Evolutionary conservation across 2,797 vertebrate species (phyloP), one percentile per base, ranked within the genome.

Genomic region (Carduelis carduelis): DNA sequence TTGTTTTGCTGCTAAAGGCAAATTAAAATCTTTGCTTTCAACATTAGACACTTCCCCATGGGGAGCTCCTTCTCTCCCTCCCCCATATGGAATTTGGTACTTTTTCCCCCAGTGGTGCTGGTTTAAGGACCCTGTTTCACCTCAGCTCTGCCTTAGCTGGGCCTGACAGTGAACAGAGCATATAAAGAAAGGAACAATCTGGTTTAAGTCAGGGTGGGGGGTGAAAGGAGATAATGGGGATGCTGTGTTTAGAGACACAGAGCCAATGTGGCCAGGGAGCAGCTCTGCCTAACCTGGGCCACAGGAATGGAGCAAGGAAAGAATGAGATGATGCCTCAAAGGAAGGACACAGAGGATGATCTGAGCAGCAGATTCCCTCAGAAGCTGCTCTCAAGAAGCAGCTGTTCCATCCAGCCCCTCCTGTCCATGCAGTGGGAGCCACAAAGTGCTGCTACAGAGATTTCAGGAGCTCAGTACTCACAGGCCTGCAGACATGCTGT

Each of bases 391-490:
- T 69, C 32, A 32, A 41, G 81, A 44, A 26, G 57, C 8, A 69
- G 20, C 26, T 53, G 35, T 9, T 64, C 19, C 4, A 18, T 3
- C 49, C 19, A 50, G 10, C n/a, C 35, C 28, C 21, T 79, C 35
- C 57, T 43, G 43, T 3, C n/a, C 37, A 9, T 10, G 44, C 64
- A 87, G 53, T 1, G 2, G 27, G 37, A 77, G 12, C 23, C 70
- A 79, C 0, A 2, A 27, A 55, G 44, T 34, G 27, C 30, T 46
- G 34, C 66, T 57, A 23, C 37, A 76, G 61, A 30, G 56, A 8
- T 32, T 12, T 6, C 41, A 56, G 79, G n/a, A 53, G 18, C n/a
- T 7, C 7, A 20, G 43, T 79, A 95, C 96, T 96, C 30, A 96
- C 96, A 87, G 35, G 13, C 59, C 30, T 81, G 77, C 69, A 65